Evolutionary conservation across 2,797 vertebrate genomes (phyloP).

Genomic region (Bradypodion ventrale): DNA sequence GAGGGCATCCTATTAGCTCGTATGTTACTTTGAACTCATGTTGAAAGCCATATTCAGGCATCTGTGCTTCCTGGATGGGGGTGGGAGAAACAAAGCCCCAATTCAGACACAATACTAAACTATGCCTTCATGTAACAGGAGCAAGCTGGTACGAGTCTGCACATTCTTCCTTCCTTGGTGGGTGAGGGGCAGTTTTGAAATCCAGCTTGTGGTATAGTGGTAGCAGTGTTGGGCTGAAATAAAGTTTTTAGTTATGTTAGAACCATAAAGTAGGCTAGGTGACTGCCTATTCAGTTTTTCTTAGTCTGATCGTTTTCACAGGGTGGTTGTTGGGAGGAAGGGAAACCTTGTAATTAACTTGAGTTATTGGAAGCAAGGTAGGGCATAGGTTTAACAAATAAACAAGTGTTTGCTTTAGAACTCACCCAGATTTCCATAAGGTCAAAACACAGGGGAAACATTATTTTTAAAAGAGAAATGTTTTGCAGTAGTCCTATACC

Average conservation of each 20-base stretch:
- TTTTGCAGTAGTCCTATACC: too few relatives aligned
- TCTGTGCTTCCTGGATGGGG: neutral
- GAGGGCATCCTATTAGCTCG: too few relatives aligned
- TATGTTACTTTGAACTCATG: neutral
- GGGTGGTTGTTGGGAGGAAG: neutral
- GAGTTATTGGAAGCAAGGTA: neutral
- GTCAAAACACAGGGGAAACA: too few relatives aligned
- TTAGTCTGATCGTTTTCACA: neutral
- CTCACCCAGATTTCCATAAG: too few relatives aligned
- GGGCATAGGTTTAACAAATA: neutral
- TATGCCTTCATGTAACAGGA: neutral
- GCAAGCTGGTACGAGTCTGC: neutral
- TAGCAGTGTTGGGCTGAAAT: neutral
- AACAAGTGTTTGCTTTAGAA: too few relatives aligned
- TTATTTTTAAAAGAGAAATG: too few relatives aligned
- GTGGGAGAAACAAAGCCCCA: conserved; percentile 11
- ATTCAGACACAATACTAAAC: neutral
- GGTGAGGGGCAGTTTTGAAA: neutral
- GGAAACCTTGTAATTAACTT: neutral
- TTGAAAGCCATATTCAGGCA: neutral
- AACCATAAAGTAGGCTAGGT: neutral
- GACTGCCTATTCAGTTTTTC: neutral
- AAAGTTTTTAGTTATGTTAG: neutral
- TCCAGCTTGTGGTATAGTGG: neutral
- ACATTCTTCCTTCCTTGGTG: neutral